A percentile compares a stretch with the other conserved stretches of the same genome.
Evolutionary conservation across 2,797 vertebrate genomes (phyloP).

Genomic region (Hippoglossus hippoglossus): DNA sequence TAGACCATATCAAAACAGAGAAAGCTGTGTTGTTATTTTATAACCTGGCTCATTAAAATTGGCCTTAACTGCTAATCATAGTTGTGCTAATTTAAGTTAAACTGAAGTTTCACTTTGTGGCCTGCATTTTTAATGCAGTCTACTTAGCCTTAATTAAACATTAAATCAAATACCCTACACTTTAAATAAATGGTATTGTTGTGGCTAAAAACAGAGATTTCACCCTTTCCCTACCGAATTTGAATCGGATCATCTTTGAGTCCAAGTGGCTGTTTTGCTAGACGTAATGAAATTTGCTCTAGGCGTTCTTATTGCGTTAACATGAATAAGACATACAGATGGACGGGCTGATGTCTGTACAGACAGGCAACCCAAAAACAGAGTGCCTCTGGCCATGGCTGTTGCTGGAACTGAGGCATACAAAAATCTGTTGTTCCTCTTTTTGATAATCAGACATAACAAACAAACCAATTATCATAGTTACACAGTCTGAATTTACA

Average conservation of each 20-base stretch:
- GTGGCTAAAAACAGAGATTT: not conserved
- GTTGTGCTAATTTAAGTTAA: not conserved
- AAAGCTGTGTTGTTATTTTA: not conserved
- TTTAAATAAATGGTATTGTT: not conserved
- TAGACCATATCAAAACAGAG: not conserved
- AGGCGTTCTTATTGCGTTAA: not conserved
- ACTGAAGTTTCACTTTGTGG: not conserved
- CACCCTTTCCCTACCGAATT: not conserved
- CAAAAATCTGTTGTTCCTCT: not conserved
- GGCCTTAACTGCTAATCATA: not conserved
- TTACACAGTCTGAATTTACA: not conserved
- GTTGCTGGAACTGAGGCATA: not conserved
- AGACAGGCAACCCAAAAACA: not conserved
- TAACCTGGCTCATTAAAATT: no score
- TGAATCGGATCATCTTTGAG: not conserved
- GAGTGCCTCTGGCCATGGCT: not conserved
- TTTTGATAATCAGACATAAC: conserved; percentile 14
- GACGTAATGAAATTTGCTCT: not conserved
- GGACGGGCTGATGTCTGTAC: not conserved
- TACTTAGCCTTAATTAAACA: not conserved
- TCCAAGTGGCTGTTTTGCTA: not conserved
- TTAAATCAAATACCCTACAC: not conserved
- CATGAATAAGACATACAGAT: not conserved
- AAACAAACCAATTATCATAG: not conserved
- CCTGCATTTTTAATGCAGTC: not conserved